Percentiles rank a stretch among this genome's conserved stretches.
phyloP scores from a whole-genome alignment of 2,888 invertebrate species.

The Poecilobothrus nobilitatus region DNA sequence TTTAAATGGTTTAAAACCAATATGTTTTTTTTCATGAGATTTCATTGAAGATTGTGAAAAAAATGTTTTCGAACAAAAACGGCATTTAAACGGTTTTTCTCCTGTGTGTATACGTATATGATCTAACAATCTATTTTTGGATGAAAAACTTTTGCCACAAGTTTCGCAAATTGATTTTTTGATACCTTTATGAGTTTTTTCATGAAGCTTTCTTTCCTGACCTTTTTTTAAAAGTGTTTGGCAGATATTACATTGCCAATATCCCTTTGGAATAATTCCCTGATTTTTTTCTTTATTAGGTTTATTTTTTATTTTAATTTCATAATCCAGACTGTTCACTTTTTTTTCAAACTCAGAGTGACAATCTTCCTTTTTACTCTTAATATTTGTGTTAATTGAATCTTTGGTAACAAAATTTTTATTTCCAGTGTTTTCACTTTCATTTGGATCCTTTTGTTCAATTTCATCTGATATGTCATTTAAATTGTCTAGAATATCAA shows the following conservation, averaged over 20 bases:
- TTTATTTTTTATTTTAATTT: neutral
- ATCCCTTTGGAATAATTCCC: neutral
- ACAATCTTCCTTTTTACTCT: no score
- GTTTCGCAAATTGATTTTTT: conserved; percentile 4
- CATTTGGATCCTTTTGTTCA: no score
- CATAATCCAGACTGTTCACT: no score
- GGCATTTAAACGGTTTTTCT: neutral
- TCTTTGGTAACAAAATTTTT: no score
- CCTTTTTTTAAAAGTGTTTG: neutral
- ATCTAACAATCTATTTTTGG: neutral
- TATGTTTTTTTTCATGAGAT: neutral
- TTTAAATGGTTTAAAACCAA: neutral
- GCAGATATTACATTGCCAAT: conserved; percentile 8
- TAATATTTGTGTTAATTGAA: no score
- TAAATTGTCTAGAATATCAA: no score
- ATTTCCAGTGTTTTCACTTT: no score
- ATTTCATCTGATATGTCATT: no score
- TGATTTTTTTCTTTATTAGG: no score
- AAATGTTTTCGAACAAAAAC: neutral
- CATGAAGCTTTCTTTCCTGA: neutral
- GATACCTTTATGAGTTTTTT: conserved; percentile 5
- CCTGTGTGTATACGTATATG: neutral
- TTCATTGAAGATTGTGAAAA: neutral
- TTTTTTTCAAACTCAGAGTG: no score
- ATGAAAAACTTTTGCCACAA: conserved; percentile 3